A percentile compares a stretch with the other conserved stretches of the same genome.
phyloP scores from a whole-genome alignment of 2,113 vertebrate genomes.

The Myrmecophaga tridactyla region DNA sequence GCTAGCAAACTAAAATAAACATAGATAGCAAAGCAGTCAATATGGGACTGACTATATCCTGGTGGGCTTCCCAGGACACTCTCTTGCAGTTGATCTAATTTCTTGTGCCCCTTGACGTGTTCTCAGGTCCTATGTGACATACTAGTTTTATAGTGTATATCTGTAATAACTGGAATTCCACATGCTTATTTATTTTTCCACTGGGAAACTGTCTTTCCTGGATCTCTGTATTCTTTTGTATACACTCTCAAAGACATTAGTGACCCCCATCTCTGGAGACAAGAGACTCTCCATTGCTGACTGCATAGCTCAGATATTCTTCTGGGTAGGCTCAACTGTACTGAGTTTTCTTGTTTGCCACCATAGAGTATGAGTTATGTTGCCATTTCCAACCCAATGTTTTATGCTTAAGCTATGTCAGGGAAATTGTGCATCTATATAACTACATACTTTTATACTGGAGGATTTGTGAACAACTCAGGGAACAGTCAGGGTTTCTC shows the following conservation, averaged over 20 bases:
- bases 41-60: slow-evolving; percentile 40
- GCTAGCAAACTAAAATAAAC: no score
- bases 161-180: slow-evolving; percentile 33
- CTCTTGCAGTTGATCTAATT: background rate
- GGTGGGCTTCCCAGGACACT: background rate
- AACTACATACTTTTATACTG: no score
- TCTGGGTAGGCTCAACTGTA: background rate
- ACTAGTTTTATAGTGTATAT: slow-evolving; percentile 38
- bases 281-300: background rate
- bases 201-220: background rate
- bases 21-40: background rate
- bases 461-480: no score
- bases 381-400: background rate
- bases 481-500: no score
- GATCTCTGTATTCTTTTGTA: background rate
- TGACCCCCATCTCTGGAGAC: background rate
- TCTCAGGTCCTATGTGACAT: background rate
- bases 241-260: background rate
- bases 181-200: background rate
- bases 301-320: background rate
- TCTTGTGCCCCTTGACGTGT: slow-evolving; percentile 45
- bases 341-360: background rate
- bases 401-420: background rate
- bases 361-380: slow-evolving; percentile 4
- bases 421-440: no score